Conservation (phyloP, 2,113 vertebrate species). For the Pogona vitticeps region DNA sequence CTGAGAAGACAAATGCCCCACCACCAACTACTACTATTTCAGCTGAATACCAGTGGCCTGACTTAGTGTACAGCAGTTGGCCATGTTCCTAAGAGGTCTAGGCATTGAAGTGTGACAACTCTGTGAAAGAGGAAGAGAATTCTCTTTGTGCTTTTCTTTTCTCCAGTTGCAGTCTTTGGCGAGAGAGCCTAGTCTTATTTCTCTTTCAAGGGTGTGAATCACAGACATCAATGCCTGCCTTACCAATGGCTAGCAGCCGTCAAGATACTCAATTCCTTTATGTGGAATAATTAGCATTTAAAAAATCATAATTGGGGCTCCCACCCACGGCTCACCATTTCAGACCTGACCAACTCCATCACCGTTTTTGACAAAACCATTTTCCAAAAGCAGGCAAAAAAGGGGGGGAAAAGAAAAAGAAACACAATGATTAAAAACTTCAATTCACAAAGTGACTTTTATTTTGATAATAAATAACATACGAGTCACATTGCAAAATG, state of each 20-base stretch:
- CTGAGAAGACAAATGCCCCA: no score
- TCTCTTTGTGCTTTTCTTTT: background rate
- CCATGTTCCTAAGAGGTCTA: background rate
- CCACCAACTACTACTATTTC: no score
- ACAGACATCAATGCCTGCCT: background rate
- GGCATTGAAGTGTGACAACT: background rate
- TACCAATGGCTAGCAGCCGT: accelerated
- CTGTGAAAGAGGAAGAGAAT: background rate
- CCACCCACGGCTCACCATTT: conserved; percentile 34
- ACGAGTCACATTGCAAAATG: conserved; percentile 77
- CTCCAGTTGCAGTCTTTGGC: background rate
- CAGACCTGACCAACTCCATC: conserved; percentile 24
- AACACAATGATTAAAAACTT: conserved; percentile 73
- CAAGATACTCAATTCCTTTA: background rate
- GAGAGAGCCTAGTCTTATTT: background rate
- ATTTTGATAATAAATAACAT: conserved; percentile 78
- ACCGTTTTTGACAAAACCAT: conserved; percentile 58
- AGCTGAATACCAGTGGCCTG: no score
- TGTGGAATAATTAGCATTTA: conserved; percentile 49
- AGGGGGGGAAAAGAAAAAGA: conserved; percentile 52
- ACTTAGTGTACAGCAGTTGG: no score
- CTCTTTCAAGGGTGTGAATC: background rate
- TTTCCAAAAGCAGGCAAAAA: conserved; percentile 43
- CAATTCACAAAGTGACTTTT: conserved; percentile 78
- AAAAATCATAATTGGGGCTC: background rate